These are phyloP conservation scores for Sapayoa aenigma DNA, from an alignment of 2,113 vertebrate genomes.

Conservation along the genomic window DNA sequence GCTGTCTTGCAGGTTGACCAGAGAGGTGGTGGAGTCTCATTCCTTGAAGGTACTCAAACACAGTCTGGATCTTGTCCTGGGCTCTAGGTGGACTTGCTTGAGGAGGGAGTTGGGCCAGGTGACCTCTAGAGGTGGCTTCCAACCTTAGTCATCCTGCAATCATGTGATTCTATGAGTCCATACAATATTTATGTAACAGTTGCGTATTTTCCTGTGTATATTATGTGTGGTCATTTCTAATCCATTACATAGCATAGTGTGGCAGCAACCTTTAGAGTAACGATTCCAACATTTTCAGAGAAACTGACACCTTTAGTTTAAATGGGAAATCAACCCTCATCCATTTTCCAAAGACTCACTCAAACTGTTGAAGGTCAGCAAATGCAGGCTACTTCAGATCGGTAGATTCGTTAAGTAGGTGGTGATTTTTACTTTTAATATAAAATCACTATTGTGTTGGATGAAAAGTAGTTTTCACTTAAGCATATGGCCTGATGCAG, in stretches of 20 bases:
- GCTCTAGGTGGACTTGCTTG: not conserved
- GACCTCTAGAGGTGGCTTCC: not conserved
- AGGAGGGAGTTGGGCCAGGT: not conserved
- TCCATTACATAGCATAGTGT: not conserved
- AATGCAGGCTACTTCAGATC: not conserved
- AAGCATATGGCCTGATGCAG: not conserved
- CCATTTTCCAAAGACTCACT: not conserved
- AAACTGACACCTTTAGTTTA: not conserved
- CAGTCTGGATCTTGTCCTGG: not conserved
- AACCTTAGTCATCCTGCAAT: not conserved
- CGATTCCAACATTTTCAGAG: not conserved
- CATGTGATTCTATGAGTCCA: not conserved
- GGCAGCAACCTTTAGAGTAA: not conserved
- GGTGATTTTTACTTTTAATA: not conserved
- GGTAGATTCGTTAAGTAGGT: not conserved
- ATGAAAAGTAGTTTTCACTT: not conserved
- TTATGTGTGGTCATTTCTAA: not conserved
- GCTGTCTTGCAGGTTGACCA: not conserved
- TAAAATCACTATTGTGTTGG: not conserved
- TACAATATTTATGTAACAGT: not conserved
- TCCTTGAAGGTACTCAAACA: not conserved
- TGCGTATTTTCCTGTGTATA: not conserved
- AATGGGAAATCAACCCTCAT: not conserved
- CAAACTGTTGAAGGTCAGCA: not conserved
- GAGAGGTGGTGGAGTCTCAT: accelerated